phyloP scores from a whole-genome alignment of 2,888 invertebrate genomes.

The Phengaris arion region DNA sequence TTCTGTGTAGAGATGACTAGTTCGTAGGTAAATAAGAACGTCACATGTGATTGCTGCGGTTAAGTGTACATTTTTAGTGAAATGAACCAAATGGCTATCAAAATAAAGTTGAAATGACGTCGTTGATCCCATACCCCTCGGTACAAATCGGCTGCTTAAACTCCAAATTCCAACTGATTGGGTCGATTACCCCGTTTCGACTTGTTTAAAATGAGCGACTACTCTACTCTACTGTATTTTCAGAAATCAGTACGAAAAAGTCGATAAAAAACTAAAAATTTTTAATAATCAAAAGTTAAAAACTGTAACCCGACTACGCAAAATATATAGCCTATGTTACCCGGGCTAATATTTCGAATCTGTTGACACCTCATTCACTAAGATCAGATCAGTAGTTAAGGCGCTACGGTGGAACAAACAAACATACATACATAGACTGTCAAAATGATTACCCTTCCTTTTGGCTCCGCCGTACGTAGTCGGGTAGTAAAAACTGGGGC shows the following conservation, averaged over 20 bases:
- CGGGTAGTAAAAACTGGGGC: too few relatives aligned
- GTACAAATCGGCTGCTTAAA: neutral
- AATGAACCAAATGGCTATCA: neutral
- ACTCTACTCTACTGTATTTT: neutral
- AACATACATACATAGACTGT: too few relatives aligned
- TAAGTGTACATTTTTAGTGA: neutral
- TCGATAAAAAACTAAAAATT: neutral
- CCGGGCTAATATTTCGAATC: too few relatives aligned
- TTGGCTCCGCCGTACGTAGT: too few relatives aligned
- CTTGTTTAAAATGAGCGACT: neutral
- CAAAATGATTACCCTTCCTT: too few relatives aligned
- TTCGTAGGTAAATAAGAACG: conserved; percentile 18
- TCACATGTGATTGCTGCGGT: conserved; percentile 12
- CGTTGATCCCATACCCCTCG: neutral
- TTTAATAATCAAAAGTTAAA: too few relatives aligned
- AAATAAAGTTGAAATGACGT: neutral
- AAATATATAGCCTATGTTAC: too few relatives aligned
- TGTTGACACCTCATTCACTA: too few relatives aligned
- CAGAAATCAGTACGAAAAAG: neutral
- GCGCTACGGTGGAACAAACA: too few relatives aligned
- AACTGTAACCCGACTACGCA: too few relatives aligned
- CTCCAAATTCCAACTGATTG: conserved; percentile 9
- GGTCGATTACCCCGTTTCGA: conserved; percentile 14
- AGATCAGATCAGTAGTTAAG: too few relatives aligned
- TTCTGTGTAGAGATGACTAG: conserved; percentile 19